A percentile compares a stretch with the other conserved stretches of the same genome.
These are phyloP conservation scores for Adelges cooleyi DNA, from an alignment of 1,140 invertebrate species.

Conservation along the genomic window DNA sequence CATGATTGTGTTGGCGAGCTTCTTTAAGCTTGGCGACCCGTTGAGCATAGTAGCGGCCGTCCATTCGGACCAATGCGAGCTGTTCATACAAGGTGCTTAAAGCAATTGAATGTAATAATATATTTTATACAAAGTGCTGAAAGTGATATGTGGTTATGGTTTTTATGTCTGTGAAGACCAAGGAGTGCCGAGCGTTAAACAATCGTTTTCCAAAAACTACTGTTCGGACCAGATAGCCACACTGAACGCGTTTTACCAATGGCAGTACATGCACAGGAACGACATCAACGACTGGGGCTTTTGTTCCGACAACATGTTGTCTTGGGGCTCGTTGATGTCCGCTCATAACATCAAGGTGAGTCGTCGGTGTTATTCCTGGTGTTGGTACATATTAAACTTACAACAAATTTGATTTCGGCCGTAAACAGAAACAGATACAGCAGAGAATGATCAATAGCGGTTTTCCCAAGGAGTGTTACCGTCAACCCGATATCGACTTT, in stretches of 20 bases:
- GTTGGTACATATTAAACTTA: too few relatives aligned
- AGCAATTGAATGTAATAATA: constrained; percentile 56
- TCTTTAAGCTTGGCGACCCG: constrained; percentile 78
- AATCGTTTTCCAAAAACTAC: constrained; percentile 67
- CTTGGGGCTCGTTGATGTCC: constrained; percentile 73
- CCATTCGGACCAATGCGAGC: too few relatives aligned
- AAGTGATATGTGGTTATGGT: too few relatives aligned
- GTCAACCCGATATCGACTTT: constrained; percentile 61
- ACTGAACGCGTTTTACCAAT: constrained; percentile 83
- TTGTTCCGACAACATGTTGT: constrained; percentile 83
- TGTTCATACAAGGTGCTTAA: constrained; percentile 31
- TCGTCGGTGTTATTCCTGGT: not conserved
- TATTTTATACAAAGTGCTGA: too few relatives aligned
- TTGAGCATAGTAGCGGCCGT: constrained; percentile 83
- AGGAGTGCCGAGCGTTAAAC: too few relatives aligned
- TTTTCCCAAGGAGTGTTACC: constrained; percentile 78
- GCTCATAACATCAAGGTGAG: constrained; percentile 73
- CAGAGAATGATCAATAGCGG: constrained; percentile 68
- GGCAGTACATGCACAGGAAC: constrained; percentile 59
- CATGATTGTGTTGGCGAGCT: constrained; percentile 83
- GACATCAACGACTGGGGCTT: constrained; percentile 66
- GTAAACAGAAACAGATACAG: too few relatives aligned
- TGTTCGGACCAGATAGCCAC: constrained; percentile 91
- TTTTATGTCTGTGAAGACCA: too few relatives aligned
- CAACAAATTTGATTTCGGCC: too few relatives aligned